Base-by-base conservation (phyloP, 2,888 invertebrate species). In the Hypena proboscidalis region DNA sequence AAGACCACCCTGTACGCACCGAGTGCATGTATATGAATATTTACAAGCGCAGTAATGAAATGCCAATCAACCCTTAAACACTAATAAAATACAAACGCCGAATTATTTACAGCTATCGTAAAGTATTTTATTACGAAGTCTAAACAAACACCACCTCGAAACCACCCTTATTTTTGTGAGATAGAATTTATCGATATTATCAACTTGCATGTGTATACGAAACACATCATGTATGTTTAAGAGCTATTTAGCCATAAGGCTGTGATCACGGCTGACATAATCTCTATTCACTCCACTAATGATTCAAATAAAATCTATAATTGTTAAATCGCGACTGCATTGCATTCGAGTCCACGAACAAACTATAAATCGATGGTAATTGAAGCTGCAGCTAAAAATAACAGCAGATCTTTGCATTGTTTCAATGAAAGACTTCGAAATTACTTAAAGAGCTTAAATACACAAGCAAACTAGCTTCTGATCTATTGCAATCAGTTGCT, bases 111-210 rank as follows among this genome's bases (percentile, higher is more conserved):
- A 44, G 26, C 36, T 36, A 45, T 17, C 57, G 51, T 64, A 62
- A 62, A 62, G 57, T 59, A 64, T 62, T 62, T 62, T 64, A 62
- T 48, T 59, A 45, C 51, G 30, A 43, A 43, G 49, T 46, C 47
- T 40, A 53, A 64, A 53, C 64, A 37, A 56, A 57, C 52, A 63
- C 47, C 50, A 62, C 50, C 54, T 43, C 37, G 58, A 57, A 39
- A 22, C 36, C 46, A 39, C 59, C 55, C 58, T 51, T 59, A 52
- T 53, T 56, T 58, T 52, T 37, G 48, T 42, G 37, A 43, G 19
- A 50, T 40, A 53, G 47, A 44, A 42, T 59, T 63, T 62, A 62
- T 62, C 61, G 64, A 53, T 63, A 63, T 56, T 52, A 53, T 59
- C 50, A 46, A 56, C 45, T 59, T 39, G 56, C 53, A 56, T 62